Evolutionary conservation across 2,888 invertebrate species (phyloP).

Genomic region (Thymelicus lineola): DNA sequence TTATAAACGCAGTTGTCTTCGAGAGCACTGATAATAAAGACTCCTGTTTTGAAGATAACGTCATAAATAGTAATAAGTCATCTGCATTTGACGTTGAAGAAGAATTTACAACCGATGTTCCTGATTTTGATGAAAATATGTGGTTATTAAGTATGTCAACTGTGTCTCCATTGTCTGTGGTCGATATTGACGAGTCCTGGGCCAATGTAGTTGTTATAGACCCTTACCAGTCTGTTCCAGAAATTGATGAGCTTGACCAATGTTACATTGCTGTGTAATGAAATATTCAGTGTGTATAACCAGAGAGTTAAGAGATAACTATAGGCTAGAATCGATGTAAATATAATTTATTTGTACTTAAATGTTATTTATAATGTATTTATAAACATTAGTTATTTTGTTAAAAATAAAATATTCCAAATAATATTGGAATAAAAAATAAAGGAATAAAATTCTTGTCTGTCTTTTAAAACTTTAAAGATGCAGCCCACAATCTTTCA

Average conservation of each 20-base stretch:
- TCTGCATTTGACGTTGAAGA: slow-evolving; percentile 35
- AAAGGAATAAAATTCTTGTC: too few relatives aligned
- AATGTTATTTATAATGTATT: too few relatives aligned
- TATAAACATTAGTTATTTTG: too few relatives aligned
- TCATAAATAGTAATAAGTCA: slow-evolving; percentile 27
- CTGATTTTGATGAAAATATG: slow-evolving; percentile 39
- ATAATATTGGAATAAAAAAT: too few relatives aligned
- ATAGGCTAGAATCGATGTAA: too few relatives aligned
- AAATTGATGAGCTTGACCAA: slow-evolving; percentile 47
- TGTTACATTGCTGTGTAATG: slow-evolving; percentile 44
- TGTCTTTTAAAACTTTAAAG: too few relatives aligned
- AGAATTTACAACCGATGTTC: slow-evolving; percentile 46
- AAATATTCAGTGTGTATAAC: background rate
- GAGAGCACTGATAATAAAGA: slow-evolving; percentile 17
- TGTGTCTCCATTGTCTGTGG: slow-evolving; percentile 25
- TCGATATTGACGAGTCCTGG: slow-evolving; percentile 38
- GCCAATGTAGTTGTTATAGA: slow-evolving; percentile 38
- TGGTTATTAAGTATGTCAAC: slow-evolving; percentile 40
- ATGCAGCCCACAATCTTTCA: too few relatives aligned
- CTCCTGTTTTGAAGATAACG: slow-evolving; percentile 18
- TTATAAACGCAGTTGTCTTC: slow-evolving; percentile 1
- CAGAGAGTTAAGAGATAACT: background rate
- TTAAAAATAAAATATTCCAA: too few relatives aligned
- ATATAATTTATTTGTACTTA: too few relatives aligned
- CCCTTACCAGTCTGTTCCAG: slow-evolving; percentile 27